Evolutionary conservation across 2,888 invertebrate species (phyloP).

Genomic region (Dinocampus coccinellae): DNA sequence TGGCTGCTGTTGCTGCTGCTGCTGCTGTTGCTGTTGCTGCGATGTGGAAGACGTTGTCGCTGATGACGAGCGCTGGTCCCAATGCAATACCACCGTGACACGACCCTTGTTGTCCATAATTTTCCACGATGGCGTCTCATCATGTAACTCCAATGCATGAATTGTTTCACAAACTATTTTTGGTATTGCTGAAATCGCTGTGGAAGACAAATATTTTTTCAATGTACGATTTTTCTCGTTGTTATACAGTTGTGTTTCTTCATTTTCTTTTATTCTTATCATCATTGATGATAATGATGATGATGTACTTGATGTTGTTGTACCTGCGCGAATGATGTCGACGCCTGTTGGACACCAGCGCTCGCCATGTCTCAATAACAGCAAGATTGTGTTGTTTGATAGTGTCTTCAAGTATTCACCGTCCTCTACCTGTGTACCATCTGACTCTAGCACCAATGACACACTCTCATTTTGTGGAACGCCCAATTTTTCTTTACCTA

Average conservation of each 20-base stretch:
- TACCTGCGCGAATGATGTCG: slow-evolving; percentile 95
- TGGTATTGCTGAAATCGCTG: slow-evolving; percentile 95
- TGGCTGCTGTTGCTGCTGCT: no score
- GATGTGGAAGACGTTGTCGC: slow-evolving; percentile 57
- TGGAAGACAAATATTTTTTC: slow-evolving; percentile 24
- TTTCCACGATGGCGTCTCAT: slow-evolving; percentile 98
- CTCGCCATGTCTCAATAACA: slow-evolving; percentile 90
- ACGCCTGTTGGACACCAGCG: slow-evolving; percentile 95
- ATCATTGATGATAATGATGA: slow-evolving; percentile 5
- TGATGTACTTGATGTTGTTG: neutral
- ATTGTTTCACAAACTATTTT: slow-evolving; percentile 98
- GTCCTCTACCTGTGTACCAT: slow-evolving; percentile 97
- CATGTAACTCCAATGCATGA: slow-evolving; percentile 93
- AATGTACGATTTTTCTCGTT: slow-evolving; percentile 28
- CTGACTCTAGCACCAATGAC: slow-evolving; percentile 91
- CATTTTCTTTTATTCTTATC: slow-evolving; percentile 26
- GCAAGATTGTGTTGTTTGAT: slow-evolving; percentile 90
- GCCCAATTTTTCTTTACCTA: slow-evolving; percentile 91
- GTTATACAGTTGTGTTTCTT: slow-evolving; percentile 37
- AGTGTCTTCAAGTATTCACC: slow-evolving; percentile 95
- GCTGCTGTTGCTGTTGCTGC: slow-evolving; percentile 61
- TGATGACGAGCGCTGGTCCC: slow-evolving; percentile 86
- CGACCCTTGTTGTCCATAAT: slow-evolving; percentile 98
- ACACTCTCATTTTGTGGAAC: slow-evolving; percentile 89
- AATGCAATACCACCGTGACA: slow-evolving; percentile 95